Base-by-base conservation (phyloP, 1,140 invertebrate species). In the Orius insidiosus region DNA sequence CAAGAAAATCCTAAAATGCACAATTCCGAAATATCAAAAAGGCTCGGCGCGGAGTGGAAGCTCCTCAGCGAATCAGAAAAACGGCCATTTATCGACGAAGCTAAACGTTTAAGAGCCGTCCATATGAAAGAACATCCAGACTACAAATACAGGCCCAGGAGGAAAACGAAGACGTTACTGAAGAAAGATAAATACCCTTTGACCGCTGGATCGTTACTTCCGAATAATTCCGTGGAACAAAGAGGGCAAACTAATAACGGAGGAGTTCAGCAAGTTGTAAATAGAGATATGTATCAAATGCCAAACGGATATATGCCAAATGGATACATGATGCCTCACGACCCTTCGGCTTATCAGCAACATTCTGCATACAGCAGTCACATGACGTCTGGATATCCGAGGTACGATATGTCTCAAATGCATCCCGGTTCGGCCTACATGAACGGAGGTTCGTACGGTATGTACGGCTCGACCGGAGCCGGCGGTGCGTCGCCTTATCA, bases 1-100 rank as follows among this genome's bases (percentile, higher is more conserved):
- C 93, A 96, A 55, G 95, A 98, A 58, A 98, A 98, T 63, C 95
- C 95, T 0, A 98, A 99, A 67, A 98, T 99, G 95, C 95, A 99
- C 65, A 99, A 99, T 58, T 95, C 89, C 0, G 95, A 98, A 68
- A 99, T 99, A 55, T 89, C 83, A 8, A 98, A 98, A 63, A 69
- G 94, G 18, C 69, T 99, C 19, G 95, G 96, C 2, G 90, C 92
- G 33, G 94, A 98, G 60, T 98, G 95, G 95, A 99, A 98, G 65
- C 71, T 94, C 37, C 70, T 99, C n/a, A 85, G 80, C 38, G 95
- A 98, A 60, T 69, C 80, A 0, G 93, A 98, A 58, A 98, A 98
- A 63, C 68, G 94, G 47, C 95, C 95, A 4, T 99, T 98, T 67
- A 99, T 98, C 58, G 96, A 99, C 65, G 95, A 99, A 63, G 96